Conservation (phyloP, 2,888 invertebrate species). For the Syrphus vitripennis region DNA sequence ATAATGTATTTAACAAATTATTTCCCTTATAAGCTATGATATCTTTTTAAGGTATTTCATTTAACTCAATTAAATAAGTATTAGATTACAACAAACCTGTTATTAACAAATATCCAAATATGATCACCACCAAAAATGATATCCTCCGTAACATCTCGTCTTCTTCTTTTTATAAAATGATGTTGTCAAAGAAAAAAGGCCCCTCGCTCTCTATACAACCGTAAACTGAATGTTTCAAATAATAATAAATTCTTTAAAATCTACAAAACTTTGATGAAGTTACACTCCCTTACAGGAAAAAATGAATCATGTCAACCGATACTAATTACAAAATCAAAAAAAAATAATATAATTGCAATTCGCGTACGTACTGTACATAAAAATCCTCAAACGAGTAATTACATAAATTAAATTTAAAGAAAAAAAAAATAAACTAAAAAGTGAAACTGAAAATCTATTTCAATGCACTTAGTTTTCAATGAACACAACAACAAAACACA, state of each 20-base stretch:
- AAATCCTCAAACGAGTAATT: constrained; percentile 50
- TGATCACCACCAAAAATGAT: constrained; percentile 77
- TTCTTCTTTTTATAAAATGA: not conserved
- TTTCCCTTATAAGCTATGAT: not conserved
- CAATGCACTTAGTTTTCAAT: constrained; percentile 52
- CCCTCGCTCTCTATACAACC: not conserved
- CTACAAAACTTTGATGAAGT: not conserved
- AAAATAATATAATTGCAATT: constrained; percentile 12
- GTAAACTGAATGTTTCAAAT: not conserved
- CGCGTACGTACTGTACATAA: constrained; percentile 10
- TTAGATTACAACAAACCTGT: constrained; percentile 76
- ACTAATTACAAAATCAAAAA: not conserved
- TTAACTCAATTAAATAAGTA: not conserved
- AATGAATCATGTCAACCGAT: constrained; percentile 40
- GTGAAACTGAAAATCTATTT: constrained; percentile 55
- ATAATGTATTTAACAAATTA: not conserved
- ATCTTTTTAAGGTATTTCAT: not conserved
- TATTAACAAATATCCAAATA: constrained; percentile 80
- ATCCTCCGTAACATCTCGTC: constrained; percentile 78
- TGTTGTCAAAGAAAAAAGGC: not conserved
- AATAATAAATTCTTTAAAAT: not conserved
- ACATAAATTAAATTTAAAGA: constrained; percentile 31
- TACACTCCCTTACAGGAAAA: constrained; percentile 16
- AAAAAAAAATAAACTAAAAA: constrained; percentile 10
- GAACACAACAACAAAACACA: constrained; percentile 45